phyloP scores from a whole-genome alignment of 2,113 vertebrate species.

The Pomatostomus ruficeps region DNA sequence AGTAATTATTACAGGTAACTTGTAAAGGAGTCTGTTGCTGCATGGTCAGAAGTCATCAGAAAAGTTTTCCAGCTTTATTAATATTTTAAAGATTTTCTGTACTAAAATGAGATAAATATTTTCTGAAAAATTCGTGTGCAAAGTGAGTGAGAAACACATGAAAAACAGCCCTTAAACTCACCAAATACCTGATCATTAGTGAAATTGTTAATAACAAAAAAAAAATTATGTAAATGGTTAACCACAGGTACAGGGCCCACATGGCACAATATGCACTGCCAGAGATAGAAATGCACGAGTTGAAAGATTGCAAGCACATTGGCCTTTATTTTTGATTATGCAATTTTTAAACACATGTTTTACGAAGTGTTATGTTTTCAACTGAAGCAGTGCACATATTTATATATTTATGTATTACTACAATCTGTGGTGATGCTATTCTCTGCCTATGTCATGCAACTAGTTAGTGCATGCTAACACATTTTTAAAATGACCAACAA shows the following conservation, averaged over 20 bases:
- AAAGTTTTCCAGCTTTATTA: background rate
- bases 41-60: background rate
- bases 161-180: background rate
- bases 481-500: background rate
- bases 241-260: background rate
- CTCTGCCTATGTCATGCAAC: background rate
- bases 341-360: background rate
- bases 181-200: background rate
- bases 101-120: background rate
- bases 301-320: background rate
- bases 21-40: background rate
- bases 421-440: background rate
- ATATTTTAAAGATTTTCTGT: background rate
- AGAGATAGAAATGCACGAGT: background rate
- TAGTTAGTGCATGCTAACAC: background rate
- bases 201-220: background rate
- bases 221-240: background rate
- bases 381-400: background rate
- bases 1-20: conserved; percentile 16
- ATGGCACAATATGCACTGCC: background rate
- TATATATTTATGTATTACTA: background rate
- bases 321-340: background rate
- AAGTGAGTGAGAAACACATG: background rate
- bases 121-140: background rate
- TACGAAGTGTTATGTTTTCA: background rate